Evolutionary conservation across 2,888 invertebrate genomes (phyloP).

Genomic region (Agapostemon virescens): DNA sequence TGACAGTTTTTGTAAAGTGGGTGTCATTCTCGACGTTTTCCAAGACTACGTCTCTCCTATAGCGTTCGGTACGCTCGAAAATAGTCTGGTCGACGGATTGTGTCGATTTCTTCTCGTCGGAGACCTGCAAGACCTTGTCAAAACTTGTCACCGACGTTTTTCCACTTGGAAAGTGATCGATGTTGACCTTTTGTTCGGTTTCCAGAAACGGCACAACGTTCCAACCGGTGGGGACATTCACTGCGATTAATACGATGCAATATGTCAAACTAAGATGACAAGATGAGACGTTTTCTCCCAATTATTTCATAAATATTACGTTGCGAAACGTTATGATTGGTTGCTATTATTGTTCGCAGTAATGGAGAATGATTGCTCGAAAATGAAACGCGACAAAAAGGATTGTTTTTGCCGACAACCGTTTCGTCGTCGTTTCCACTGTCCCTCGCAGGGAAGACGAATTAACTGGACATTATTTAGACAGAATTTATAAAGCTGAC

Average conservation of each 20-base stretch:
- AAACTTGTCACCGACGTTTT: constrained; percentile 47
- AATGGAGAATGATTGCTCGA: not conserved
- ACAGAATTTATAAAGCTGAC: no score
- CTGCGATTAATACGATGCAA: not conserved
- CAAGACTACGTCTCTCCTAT: constrained; percentile 29
- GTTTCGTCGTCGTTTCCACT: no score
- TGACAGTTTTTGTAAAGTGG: not conserved
- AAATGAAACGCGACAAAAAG: no score
- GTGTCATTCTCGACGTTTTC: constrained; percentile 9
- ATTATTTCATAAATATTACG: not conserved
- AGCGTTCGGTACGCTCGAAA: constrained; percentile 40
- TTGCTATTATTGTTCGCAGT: not conserved
- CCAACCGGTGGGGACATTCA: constrained; percentile 24
- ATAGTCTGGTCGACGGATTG: constrained; percentile 38
- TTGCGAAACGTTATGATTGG: not conserved
- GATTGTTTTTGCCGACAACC: no score
- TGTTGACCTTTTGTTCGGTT: constrained; percentile 23
- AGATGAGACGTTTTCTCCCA: not conserved
- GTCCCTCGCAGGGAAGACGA: no score
- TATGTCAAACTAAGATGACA: not conserved
- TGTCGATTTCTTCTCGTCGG: constrained; percentile 42
- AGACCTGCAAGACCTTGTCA: constrained; percentile 52
- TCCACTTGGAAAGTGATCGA: constrained; percentile 39
- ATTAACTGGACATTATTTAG: no score
- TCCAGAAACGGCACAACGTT: constrained; percentile 38